Evolutionary conservation across 2,888 invertebrate species (phyloP).

Genomic region (Tuta absoluta): DNA sequence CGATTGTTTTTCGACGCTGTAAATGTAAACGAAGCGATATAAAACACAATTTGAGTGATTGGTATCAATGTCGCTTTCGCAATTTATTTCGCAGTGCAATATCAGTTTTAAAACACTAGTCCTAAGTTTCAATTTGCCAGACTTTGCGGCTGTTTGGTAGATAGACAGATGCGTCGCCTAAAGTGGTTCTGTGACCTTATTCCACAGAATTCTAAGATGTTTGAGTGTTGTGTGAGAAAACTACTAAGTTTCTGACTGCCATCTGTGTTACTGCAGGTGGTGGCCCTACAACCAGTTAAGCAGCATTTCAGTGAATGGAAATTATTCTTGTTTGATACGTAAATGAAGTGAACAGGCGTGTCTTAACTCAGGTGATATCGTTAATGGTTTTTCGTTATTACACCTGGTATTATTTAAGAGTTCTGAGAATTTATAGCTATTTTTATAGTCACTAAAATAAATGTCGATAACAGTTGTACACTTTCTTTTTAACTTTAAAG

Average conservation of each 20-base stretch:
- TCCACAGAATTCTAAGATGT: neutral
- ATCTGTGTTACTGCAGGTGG: conserved; percentile 24
- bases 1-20: conserved; percentile 44
- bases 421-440: neutral
- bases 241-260: neutral
- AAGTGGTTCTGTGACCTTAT: conserved; percentile 10
- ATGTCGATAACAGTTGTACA: neutral
- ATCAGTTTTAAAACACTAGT: neutral
- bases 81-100: conserved; percentile 30
- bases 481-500: neutral
- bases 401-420: neutral
- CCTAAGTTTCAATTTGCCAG: neutral
- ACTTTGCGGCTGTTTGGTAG: neutral
- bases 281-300: conserved; percentile 13
- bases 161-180: neutral
- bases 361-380: conserved; percentile 14
- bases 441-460: neutral
- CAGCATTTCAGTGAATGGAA: conserved; percentile 3
- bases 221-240: conserved; percentile 6
- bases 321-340: conserved; percentile 35
- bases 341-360: conserved; percentile 35
- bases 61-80: conserved; percentile 51
- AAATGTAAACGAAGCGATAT: conserved; percentile 36
- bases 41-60: conserved; percentile 50
- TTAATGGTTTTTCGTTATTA: conserved; percentile 5